These are phyloP conservation scores for Neomorphus geoffroyi DNA, from an alignment of 2,797 vertebrate species.

Conservation along the genomic window DNA sequence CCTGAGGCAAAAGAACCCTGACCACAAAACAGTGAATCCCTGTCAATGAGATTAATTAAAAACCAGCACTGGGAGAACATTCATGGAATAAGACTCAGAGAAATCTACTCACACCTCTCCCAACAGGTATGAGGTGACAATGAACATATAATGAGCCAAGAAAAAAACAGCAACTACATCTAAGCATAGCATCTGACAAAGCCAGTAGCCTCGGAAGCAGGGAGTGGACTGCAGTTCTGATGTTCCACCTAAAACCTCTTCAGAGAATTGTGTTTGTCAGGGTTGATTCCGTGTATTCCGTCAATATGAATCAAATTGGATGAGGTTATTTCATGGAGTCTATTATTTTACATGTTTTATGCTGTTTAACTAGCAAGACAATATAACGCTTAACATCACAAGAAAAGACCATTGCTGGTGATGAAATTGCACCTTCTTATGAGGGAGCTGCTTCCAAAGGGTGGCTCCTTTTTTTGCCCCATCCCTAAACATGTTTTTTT, in stretches of 20 bases:
- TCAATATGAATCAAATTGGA: not conserved
- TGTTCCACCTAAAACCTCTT: not conserved
- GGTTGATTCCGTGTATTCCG: not conserved
- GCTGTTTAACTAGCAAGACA: not conserved
- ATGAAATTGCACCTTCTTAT: not conserved
- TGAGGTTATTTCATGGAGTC: not conserved
- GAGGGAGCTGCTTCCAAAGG: not conserved
- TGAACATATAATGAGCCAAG: not conserved
- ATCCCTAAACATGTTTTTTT: not conserved
- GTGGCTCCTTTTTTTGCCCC: not conserved
- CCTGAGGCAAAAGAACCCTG: not conserved
- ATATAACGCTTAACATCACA: not conserved
- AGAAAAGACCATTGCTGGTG: not conserved
- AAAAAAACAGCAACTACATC: not conserved
- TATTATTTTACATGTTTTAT: not conserved
- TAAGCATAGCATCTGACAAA: not conserved
- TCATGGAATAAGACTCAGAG: not conserved
- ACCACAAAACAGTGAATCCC: not conserved
- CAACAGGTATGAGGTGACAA: conserved; percentile 11
- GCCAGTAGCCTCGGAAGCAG: not conserved
- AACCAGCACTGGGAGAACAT: not conserved
- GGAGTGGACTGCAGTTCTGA: not conserved
- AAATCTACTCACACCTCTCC: conserved; percentile 37
- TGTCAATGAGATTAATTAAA: conserved; percentile 45
- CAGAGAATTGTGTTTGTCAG: not conserved